A percentile compares a stretch with the other conserved stretches of the same genome.
phyloP scores from a whole-genome alignment of 2,888 invertebrate species.

The Epirrhoe tristata region DNA sequence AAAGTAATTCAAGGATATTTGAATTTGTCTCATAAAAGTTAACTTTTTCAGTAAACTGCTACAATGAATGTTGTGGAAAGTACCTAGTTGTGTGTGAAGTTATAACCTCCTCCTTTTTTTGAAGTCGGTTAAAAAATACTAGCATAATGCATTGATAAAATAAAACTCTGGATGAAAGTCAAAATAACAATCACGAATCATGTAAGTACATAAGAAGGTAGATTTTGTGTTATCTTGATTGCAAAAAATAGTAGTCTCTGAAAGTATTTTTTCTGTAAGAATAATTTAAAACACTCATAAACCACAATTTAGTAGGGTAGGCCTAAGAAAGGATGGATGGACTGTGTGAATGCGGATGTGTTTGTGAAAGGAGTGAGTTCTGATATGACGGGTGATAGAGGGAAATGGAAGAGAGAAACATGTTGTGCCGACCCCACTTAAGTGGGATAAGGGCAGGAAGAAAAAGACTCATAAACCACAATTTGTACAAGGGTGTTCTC shows the following conservation, averaged over 20 bases:
- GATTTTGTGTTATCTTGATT: no score
- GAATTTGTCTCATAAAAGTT: conserved; percentile 1
- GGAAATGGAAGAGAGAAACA: no score
- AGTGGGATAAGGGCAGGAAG: no score
- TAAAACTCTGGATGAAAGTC: background rate
- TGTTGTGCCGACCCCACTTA: no score
- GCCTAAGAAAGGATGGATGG: no score
- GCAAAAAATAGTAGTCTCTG: no score
- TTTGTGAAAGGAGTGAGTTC: no score
- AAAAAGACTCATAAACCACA: background rate
- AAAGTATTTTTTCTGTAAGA: background rate
- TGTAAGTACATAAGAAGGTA: background rate
- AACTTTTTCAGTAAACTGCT: background rate
- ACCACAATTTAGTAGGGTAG: background rate
- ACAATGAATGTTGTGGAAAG: background rate
- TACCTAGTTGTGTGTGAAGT: background rate
- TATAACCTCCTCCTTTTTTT: no score
- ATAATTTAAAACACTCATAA: background rate
- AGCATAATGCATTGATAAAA: background rate
- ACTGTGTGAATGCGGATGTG: no score
- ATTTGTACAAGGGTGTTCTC: background rate
- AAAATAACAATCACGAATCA: background rate
- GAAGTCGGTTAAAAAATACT: no score
- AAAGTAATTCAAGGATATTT: conserved; percentile 39
- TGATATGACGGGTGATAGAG: no score